Evolutionary conservation across 2,888 invertebrate species (phyloP).

Genomic region (Dasysyrphus albostriatus): DNA sequence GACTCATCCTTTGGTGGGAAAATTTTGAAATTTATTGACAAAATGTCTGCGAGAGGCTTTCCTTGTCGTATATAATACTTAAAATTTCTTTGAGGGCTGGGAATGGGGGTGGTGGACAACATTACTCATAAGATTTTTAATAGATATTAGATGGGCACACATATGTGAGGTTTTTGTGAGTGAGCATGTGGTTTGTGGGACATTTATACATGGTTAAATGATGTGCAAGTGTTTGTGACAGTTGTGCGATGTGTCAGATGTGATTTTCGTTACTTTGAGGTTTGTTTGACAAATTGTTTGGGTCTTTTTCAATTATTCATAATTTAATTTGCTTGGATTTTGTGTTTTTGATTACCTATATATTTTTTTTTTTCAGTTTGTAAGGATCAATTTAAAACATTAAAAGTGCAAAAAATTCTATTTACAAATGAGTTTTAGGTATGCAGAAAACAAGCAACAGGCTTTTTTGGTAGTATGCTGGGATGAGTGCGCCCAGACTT

Average conservation of each 20-base stretch:
- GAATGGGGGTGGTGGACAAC: neutral
- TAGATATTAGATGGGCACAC: slow-evolving; percentile 26
- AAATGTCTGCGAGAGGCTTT: slow-evolving; percentile 55
- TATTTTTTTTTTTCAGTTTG: neutral
- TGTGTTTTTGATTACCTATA: neutral
- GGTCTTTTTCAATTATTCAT: slow-evolving; percentile 23
- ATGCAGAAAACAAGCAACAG: too few relatives aligned
- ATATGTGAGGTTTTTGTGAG: too few relatives aligned
- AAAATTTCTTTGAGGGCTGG: neutral
- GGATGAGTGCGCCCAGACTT: too few relatives aligned
- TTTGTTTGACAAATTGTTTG: slow-evolving; percentile 30
- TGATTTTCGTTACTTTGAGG: slow-evolving; percentile 32
- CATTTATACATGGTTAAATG: neutral
- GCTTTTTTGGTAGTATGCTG: too few relatives aligned
- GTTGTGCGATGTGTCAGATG: slow-evolving; percentile 40
- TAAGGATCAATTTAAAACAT: neutral
- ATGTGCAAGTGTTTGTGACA: slow-evolving; percentile 17
- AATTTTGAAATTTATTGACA: slow-evolving; percentile 64
- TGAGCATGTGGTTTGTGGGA: neutral
- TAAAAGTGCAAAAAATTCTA: neutral
- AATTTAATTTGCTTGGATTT: slow-evolving; percentile 9
- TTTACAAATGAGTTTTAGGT: neutral
- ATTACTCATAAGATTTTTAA: slow-evolving; percentile 37
- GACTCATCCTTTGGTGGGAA: slow-evolving; percentile 45
- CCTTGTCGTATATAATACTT: slow-evolving; percentile 19